Base-by-base conservation (phyloP, 2,797 vertebrate genomes). In the Scolopax bukidnonensis region DNA sequence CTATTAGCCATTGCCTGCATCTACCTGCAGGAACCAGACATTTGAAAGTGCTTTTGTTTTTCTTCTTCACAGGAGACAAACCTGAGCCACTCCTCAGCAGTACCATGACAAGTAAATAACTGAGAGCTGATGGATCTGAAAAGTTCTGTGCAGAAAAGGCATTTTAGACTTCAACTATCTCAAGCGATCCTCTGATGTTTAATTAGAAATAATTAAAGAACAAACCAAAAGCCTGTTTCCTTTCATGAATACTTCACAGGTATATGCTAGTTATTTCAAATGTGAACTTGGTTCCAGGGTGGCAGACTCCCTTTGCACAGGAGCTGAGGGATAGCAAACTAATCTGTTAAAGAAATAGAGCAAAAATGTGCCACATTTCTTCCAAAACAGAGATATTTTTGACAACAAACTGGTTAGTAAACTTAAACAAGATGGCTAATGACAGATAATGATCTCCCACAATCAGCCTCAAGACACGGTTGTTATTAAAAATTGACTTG, bases 121-220 rank as follows among this genome's bases (percentile, higher is more conserved):
- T 21, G 25, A 81, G n/a, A 93, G 30, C 50, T 74, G 53, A 70
- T 7, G 5, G 33, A 88, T 71, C 71, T 85, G 69, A 93, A 75
- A 50, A 82, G 56, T 48, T 89, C 33, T 8, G 12, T 7, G 12
- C 25, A 84, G 38, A 76, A 90, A 91, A 85, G 51, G 14, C 10
- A 61, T 80, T 83, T 76, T 51, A 64, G 33, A 78, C 94, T 93
- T 84, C 78, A 93, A 56, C 32, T 53, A 61, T 70, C 25, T 92
- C 1, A 1, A 84, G 41, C 41, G 15, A 80, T 77, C 16, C 60
- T 93, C 67, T 94, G 51, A 81, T 56, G 24, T 69, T 93, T 94
- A 93, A 90, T 81, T 65, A 90, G 24, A 16, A 95, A 81, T 88
- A 93, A 93, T 90, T 89, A 92, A 94, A 92, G 63, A 95, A 56